Base-by-base conservation (phyloP, 2,797 vertebrate species). In the Characodon lateralis region DNA sequence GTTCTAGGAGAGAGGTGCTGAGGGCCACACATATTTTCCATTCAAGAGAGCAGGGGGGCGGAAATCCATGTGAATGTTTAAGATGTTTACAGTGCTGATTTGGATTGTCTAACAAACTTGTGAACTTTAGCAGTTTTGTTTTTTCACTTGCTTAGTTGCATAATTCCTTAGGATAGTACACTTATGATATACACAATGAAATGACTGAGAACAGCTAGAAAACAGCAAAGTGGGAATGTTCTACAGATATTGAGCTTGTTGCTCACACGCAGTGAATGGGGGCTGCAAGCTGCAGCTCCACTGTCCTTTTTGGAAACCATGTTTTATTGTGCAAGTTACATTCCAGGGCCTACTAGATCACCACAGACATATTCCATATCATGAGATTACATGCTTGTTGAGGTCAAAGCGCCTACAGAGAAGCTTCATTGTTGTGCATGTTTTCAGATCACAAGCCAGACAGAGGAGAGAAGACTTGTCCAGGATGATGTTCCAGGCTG, bases 11-110 rank as follows among this genome's bases (percentile, higher is more conserved):
- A 93, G 92, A 91, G 91, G 89, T 92, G 90, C 84, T 80, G 75
- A 83, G 86, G 92, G 95, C 68, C 89, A 92, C 31, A 87, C 84
- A 92, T 94, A 3, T 94, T 95, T 96, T 96, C 95, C 95, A 95
- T 94, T 94, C 88, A 88, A 80, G 46, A 79, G 63, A 81, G 66
- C 28, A 82, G 63, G 2, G 26, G 14, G 35, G 31, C 2, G 28
- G 83, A 85, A 87, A 80, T 84, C 71, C 56, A 72, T 78, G 87
- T 66, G 61, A 74, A 83, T 89, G 85, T 88, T 87, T 79, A 12
- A 84, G 68, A 85, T 91, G 87, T 94, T 92, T 94, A 92, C 84
- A 80, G 72, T 80, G 84, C 74, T 85, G 74, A 90, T 89, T 88
- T 78, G 79, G 78, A 87, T 59, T 85, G 71, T 77, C 81, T 63